Base-by-base conservation (phyloP, 2,888 invertebrate species). In the Camponotus fellah region DNA sequence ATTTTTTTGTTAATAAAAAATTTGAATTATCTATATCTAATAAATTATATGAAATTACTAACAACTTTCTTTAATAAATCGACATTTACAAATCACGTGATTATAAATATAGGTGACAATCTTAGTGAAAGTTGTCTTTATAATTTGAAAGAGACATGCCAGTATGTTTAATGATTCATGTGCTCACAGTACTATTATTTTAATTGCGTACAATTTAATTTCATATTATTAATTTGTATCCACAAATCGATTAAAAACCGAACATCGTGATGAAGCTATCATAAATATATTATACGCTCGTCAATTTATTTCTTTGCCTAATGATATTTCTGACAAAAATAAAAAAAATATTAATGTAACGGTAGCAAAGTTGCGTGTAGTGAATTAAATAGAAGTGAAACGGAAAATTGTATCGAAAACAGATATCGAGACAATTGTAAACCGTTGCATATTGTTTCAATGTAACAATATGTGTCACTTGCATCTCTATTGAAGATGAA, bases 111-210 rank as follows among this genome's bases (percentile, higher is more conserved):
- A 56, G 40, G 43, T 10, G 69, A 43, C n/a, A 69, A 12, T 40
- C 2, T 32, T 5, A 14, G 71, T 77, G 69, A 77, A 77, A 77
- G 77, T 77, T 71, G 77, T 56, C 71, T 69, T n/a, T 69, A 32
- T 56, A 53, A n/a, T 53, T 53, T n/a, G 8, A 46, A 3, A 46
- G 46, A 43, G 10, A 56, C 75, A 37, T 34, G 37, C 21, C 37
- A 65, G 26, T 76, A 4, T 26, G 9, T 32, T 17, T 43, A 77
- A 53, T 77, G 71, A 69, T n/a, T 77, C 32, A 43, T 26, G n/a
- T n/a, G 12, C 40, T 40, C 12, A n/a, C 53, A 17, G n/a, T 5
- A n/a, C 12, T 69, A 69, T 56, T 37, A 66, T 8, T 32, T 10
- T 14, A 49, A n/a, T 46, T 21, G 46, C 21, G 49, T 2, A 26